A percentile compares a stretch with the other conserved stretches of the same genome.
Conservation (phyloP, 2,797 vertebrate genomes). For the Aotus griseimembra region DNA sequence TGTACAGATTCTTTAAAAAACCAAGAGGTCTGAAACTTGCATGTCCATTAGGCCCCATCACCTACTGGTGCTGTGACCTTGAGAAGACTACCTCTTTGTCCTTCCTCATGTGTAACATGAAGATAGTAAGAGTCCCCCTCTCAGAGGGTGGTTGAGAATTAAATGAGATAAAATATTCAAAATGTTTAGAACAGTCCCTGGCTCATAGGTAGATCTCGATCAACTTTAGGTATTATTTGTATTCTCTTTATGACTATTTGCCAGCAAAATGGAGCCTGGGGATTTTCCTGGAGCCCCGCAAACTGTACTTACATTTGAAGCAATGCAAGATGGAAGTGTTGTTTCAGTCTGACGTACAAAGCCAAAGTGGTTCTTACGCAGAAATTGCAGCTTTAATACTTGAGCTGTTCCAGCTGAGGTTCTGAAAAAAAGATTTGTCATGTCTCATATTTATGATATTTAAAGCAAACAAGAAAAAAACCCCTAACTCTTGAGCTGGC, state of each 20-base stretch:
- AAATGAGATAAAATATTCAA: background rate
- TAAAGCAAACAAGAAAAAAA: constrained; percentile 62
- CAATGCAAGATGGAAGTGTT: constrained; percentile 26
- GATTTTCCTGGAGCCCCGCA: background rate
- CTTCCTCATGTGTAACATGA: background rate
- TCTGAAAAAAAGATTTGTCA: constrained; percentile 50
- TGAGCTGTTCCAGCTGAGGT: constrained; percentile 60
- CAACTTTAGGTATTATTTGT: constrained; percentile 3
- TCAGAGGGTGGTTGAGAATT: background rate
- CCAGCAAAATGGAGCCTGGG: constrained; percentile 7
- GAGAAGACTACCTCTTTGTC: background rate
- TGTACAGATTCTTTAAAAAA: constrained; percentile 45
- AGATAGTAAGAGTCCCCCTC: background rate
- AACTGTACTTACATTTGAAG: constrained; percentile 30
- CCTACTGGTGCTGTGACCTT: background rate
- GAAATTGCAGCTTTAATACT: constrained; percentile 26
- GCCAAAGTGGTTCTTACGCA: background rate
- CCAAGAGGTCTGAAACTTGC: background rate
- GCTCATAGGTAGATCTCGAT: background rate
- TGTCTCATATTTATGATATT: constrained; percentile 49
- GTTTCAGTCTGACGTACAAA: constrained; percentile 36
- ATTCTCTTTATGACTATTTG: background rate
- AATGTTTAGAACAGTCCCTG: background rate
- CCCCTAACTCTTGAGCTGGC: background rate
- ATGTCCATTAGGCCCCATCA: background rate